Percentiles rank a stretch among this genome's conserved stretches.
Evolutionary conservation across 2,888 invertebrate genomes (phyloP).

Genomic region (Eretmocerus hayati): DNA sequence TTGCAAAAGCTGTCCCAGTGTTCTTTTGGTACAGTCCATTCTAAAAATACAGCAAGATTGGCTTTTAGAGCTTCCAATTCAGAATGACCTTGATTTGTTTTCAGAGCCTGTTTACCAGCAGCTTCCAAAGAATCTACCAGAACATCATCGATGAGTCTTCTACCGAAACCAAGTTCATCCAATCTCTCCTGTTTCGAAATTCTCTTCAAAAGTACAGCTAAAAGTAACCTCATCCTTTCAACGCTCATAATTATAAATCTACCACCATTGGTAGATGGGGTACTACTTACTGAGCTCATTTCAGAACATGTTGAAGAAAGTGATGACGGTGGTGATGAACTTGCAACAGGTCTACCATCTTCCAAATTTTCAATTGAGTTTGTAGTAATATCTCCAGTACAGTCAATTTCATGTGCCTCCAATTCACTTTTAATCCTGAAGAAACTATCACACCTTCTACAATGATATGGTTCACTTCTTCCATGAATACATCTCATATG

Average conservation of each 20-base stretch:
- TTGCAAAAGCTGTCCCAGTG: constrained; percentile 70
- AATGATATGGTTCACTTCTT: constrained; percentile 70
- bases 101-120: constrained; percentile 63
- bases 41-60: constrained; percentile 71
- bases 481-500: constrained; percentile 83
- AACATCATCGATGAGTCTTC: constrained; percentile 72
- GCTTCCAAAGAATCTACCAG: constrained; percentile 69
- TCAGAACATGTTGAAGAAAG: background rate
- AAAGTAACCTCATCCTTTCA: constrained; percentile 68
- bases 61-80: constrained; percentile 61
- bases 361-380: too few relatives aligned
- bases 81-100: constrained; percentile 49
- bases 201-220: constrained; percentile 74
- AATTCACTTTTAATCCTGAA: constrained; percentile 71
- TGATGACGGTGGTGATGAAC: constrained; percentile 10
- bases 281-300: background rate
- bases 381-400: constrained; percentile 24
- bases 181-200: constrained; percentile 75
- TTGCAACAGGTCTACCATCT: background rate
- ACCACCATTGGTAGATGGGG: constrained; percentile 24
- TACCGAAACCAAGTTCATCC: constrained; percentile 69
- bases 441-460: constrained; percentile 64
- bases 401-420: constrained; percentile 55
- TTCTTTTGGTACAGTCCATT: constrained; percentile 72
- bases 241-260: constrained; percentile 57